Conservation (phyloP, 2,797 vertebrate species). For the Falco naumanni region DNA sequence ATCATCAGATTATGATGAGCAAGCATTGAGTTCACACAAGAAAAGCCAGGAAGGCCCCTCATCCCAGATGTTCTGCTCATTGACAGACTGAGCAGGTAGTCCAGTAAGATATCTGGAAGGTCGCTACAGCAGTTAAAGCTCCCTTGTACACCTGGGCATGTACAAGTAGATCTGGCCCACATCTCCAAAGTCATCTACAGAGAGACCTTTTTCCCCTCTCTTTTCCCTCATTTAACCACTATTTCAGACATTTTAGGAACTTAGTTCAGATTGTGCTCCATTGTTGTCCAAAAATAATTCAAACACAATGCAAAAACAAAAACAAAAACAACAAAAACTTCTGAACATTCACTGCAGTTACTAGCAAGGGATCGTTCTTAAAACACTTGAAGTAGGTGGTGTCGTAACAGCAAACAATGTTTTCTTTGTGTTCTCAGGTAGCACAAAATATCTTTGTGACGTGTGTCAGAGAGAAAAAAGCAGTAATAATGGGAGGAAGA, state of each 20-base stretch:
- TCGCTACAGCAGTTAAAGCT: background rate
- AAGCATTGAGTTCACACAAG: background rate
- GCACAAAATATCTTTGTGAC: background rate
- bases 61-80: background rate
- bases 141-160: background rate
- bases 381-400: background rate
- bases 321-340: background rate
- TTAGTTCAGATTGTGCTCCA: background rate
- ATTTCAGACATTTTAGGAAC: background rate
- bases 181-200: background rate
- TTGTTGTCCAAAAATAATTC: background rate
- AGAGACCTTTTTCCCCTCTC: fast-evolving
- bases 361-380: background rate
- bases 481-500: background rate
- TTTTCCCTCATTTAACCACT: background rate
- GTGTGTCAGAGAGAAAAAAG: fast-evolving
- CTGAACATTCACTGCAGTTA: background rate
- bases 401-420: background rate
- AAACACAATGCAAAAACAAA: background rate
- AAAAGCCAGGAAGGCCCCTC: background rate
- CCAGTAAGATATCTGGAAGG: background rate
- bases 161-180: background rate
- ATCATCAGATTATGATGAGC: background rate
- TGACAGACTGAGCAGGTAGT: background rate
- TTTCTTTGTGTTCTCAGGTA: background rate